These are phyloP conservation scores for Torymus tubicola DNA, from an alignment of 2,888 invertebrate species.

Conservation along the genomic window DNA sequence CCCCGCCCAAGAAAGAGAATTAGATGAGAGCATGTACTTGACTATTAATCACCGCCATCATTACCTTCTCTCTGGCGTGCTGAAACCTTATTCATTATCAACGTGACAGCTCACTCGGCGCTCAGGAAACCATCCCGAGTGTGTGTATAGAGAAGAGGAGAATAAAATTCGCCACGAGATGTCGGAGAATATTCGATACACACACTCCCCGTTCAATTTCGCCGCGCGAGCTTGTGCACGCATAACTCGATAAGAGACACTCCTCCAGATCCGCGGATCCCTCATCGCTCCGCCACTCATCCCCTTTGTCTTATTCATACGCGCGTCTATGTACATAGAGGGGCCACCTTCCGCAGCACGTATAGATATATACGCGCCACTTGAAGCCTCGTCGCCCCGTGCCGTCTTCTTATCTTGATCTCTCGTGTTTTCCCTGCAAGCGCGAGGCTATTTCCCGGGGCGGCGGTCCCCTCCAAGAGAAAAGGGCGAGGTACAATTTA, in stretches of 20 bases:
- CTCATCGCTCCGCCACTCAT: neutral
- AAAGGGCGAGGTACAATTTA: conserved; percentile 30
- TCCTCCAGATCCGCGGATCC: too few species aligned
- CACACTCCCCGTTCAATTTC: too few species aligned
- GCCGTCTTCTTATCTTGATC: conserved; percentile 60
- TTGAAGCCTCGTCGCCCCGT: conserved; percentile 60
- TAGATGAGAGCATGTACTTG: neutral
- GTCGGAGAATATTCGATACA: too few species aligned
- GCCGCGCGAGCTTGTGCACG: too few species aligned
- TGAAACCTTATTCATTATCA: conserved; percentile 12
- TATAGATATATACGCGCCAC: conserved; percentile 54
- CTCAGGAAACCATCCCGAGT: too few species aligned
- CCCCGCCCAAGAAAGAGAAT: conserved; percentile 19
- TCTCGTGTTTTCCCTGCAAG: conserved; percentile 47
- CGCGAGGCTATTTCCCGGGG: conserved; percentile 43
- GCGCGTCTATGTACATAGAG: neutral
- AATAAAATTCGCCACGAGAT: too few species aligned
- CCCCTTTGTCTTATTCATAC: neutral
- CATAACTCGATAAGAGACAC: too few species aligned
- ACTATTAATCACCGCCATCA: conserved; percentile 39
- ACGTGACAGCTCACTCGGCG: neutral
- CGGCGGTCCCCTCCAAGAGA: conserved; percentile 2
- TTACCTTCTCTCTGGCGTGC: conserved; percentile 8
- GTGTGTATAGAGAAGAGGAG: too few species aligned
- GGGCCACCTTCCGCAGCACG: neutral